Conservation (phyloP, 2,113 vertebrate genomes). For the Podarcis muralis region DNA sequence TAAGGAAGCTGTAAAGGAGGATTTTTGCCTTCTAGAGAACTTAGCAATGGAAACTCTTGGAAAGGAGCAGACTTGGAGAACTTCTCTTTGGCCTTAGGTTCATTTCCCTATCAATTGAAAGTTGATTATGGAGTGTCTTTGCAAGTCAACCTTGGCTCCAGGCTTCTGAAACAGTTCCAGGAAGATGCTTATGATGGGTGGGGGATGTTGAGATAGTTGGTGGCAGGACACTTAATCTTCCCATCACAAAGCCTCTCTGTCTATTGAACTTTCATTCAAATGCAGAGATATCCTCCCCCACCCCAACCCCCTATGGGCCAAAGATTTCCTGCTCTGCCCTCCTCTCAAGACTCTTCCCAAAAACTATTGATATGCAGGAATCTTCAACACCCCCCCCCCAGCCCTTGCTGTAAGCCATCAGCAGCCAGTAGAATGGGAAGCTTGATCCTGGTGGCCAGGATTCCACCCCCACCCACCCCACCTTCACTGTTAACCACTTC, state of each 20-base stretch:
- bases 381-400: neutral
- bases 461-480: neutral
- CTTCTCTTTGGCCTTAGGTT: neutral
- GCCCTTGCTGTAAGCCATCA: neutral
- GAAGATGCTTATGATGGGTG: neutral
- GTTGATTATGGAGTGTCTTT: neutral
- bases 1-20: no score
- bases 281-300: constrained; percentile 19
- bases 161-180: neutral
- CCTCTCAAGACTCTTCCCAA: constrained; percentile 24
- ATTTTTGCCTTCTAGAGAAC: neutral
- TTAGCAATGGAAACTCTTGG: neutral
- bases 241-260: constrained; percentile 35
- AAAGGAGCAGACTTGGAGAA: neutral
- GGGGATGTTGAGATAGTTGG: constrained; percentile 2
- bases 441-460: neutral
- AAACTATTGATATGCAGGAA: constrained; percentile 42
- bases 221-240: constrained; percentile 28
- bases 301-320: constrained; percentile 4
- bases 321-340: constrained; percentile 32
- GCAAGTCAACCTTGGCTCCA: constrained; percentile 21
- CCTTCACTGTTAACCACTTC: neutral
- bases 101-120: neutral
- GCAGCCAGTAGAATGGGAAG: constrained; percentile 5
- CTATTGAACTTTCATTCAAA: constrained; percentile 32